Evolutionary conservation across 2,888 invertebrate species (phyloP), one percentile per base, ranked within the genome.

Genomic region (Xestia c-nigrum): DNA sequence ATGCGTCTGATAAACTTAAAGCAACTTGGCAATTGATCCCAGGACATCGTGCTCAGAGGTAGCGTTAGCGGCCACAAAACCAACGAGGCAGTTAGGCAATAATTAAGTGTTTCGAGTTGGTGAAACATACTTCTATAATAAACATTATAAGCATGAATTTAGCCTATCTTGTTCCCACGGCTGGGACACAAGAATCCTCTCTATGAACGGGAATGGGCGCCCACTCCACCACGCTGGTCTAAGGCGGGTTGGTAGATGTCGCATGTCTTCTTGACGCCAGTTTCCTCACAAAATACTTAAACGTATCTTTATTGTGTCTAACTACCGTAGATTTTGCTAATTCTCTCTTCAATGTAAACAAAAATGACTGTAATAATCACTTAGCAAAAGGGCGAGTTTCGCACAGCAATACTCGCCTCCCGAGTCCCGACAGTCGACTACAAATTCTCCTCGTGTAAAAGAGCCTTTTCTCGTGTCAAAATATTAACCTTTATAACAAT

Each of bases 401-500:
- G 14, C 12, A 55, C 5, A 5, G 57, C 21, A 9, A 50, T 50
- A 43, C 31, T 47, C 7, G 47, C 4, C 9, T 57, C 3, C 31
- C 31, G 3, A 38, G 9, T 57, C 3, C 31, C 31, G 3, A 38
- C 12, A 0, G 47, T 24, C 31, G 5, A 63, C 70, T 63, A 63
- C n/a, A 79, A 52, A 14, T 1, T 52, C 14, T 14, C 24, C 0
- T 0, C 31, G 73, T 78, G 57, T 78, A 78, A 73, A 73, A 19
- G 24, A 80, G 12, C 57, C 77, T 87, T 72, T 75, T 38, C 65
- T 66, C 81, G 80, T 78, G 86, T 89, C 89, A 87, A 83, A 89
- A 88, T 89, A 88, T 89, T 88, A 88, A 86, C 87, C 85, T 84
- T 85, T 82, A 75, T 81, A 69, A 83, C 76, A 75, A 80, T 80